Percentiles rank a stretch among this genome's conserved stretches.
phyloP scores from a whole-genome alignment of 1,140 invertebrate genomes.

The Drosophila takahashii region DNA sequence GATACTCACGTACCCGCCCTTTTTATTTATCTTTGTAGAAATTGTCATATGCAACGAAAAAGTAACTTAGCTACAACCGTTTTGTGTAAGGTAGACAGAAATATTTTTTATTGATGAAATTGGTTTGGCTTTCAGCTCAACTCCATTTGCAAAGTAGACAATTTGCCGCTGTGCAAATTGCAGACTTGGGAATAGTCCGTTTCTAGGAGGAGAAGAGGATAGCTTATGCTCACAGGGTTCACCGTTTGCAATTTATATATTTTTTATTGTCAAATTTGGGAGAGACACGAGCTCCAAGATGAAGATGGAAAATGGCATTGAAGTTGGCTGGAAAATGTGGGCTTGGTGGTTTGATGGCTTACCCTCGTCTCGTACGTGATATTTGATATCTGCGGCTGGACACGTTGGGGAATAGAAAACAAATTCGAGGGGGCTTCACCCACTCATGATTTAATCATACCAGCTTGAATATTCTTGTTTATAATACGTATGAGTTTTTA shows the following conservation, averaged over 20 bases:
- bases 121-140: constrained; percentile 57
- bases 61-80: not conserved
- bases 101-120: constrained; percentile 83
- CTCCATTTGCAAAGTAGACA: constrained; percentile 81
- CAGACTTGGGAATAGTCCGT: constrained; percentile 64
- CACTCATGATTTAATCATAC: constrained; percentile 62
- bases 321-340: constrained; percentile 3
- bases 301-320: constrained; percentile 34
- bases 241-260: constrained; percentile 53
- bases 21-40: constrained; percentile 43
- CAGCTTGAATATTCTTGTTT: constrained; percentile 31
- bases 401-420: constrained; percentile 67
- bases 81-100: constrained; percentile 49
- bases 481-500: constrained; percentile 19
- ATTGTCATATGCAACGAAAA: constrained; percentile 51
- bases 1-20: constrained; percentile 11
- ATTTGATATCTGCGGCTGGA: constrained; percentile 65
- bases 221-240: constrained; percentile 13
- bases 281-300: constrained; percentile 41
- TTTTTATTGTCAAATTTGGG: constrained; percentile 80
- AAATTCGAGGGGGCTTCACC: constrained; percentile 4
- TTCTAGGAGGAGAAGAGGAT: constrained; percentile 8
- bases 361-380: constrained; percentile 80
- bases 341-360: constrained; percentile 21
- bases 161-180: constrained; percentile 65